These are phyloP conservation scores for Macrophya annulata DNA, from an alignment of 2,888 invertebrate genomes.

Conservation along the genomic window DNA sequence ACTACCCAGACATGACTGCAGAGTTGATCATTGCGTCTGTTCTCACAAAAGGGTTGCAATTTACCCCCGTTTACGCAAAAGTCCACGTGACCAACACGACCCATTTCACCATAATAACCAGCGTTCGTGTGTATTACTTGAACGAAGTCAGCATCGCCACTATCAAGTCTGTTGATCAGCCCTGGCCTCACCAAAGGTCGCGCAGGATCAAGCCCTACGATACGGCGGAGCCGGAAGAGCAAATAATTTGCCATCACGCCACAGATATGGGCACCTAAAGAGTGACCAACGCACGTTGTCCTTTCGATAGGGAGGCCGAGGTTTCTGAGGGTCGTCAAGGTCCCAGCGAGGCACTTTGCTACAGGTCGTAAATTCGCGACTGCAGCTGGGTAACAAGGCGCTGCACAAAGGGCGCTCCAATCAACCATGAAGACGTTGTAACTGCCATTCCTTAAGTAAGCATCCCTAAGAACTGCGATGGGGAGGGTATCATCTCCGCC, in stretches of 20 bases:
- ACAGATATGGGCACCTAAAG: slow-evolving; percentile 89
- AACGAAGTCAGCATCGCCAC: slow-evolving; percentile 89
- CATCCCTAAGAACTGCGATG: slow-evolving; percentile 88
- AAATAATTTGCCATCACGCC: slow-evolving; percentile 88
- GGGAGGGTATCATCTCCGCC: slow-evolving; percentile 89
- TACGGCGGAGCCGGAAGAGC: slow-evolving; percentile 87
- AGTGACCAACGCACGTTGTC: slow-evolving; percentile 90
- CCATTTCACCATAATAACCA: slow-evolving; percentile 89
- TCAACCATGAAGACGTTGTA: slow-evolving; percentile 90
- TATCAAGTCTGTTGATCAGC: slow-evolving; percentile 84
- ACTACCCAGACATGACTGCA: slow-evolving; percentile 92
- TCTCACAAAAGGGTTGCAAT: slow-evolving; percentile 88
- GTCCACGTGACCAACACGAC: slow-evolving; percentile 88
- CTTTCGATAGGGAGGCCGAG: slow-evolving; percentile 85
- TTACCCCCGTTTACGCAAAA: slow-evolving; percentile 91
- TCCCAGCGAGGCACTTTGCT: slow-evolving; percentile 86
- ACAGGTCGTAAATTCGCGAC: slow-evolving; percentile 89
- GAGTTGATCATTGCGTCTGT: slow-evolving; percentile 86
- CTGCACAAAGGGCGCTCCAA: slow-evolving; percentile 87
- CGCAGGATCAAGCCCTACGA: slow-evolving; percentile 90
- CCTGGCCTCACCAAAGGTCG: slow-evolving; percentile 86
- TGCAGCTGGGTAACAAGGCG: slow-evolving; percentile 88
- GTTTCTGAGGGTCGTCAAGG: slow-evolving; percentile 84
- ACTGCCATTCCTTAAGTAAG: slow-evolving; percentile 87
- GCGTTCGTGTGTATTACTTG: slow-evolving; percentile 91